Base-by-base conservation (phyloP, 2,797 vertebrate genomes). In the Protonibea diacanthus region DNA sequence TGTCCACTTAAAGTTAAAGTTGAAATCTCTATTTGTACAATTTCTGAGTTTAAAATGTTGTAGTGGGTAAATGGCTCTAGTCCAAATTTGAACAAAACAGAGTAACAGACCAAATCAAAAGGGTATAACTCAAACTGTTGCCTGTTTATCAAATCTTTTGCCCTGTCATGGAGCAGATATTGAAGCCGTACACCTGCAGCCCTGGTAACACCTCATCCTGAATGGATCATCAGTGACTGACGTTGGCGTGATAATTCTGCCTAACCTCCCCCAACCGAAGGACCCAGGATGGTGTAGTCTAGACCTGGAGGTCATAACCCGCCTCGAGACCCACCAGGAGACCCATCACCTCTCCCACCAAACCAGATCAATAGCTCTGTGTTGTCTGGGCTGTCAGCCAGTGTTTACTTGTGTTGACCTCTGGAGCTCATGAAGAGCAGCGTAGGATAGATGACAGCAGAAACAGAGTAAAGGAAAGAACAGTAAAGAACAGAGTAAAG, bases 391-490 rank as follows among this genome's bases (percentile, higher is more conserved):
- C 79, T 77, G 84, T 83, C 53, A 27, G 87, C 79, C 87, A 79
- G 86, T 87, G 88, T 93, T 90, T 90, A 86, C 87, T 88, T 76
- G 76, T 77, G 72, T 81, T 90, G 91, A 91, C 89, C 88, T 90
- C 86, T 80, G 76, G 62, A 86, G 78, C 83, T 88, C 78, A 83
- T 83, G 71, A 84, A 81, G 72, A 82, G 64, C 55, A 62, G 69
- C 67, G 66, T 33, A 71, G 79, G 78, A 78, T 63, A 88, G 75
- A 90, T 81, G 74, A 86, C 86, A 88, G 77, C 59, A 64, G 71
- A 78, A 78, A 76, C 45, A 65, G 51, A 89, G 75, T 76, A 79
- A 81, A 86, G 72, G 74, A 78, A 74, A 74, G 74, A 80, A n/a
- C n/a, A n/a, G n/a, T n/a, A n/a, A n/a, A n/a, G n/a, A 78, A 76